Evolutionary conservation across 2,797 vertebrate genomes (phyloP).

Genomic region (Malacoctenus gilli): DNA sequence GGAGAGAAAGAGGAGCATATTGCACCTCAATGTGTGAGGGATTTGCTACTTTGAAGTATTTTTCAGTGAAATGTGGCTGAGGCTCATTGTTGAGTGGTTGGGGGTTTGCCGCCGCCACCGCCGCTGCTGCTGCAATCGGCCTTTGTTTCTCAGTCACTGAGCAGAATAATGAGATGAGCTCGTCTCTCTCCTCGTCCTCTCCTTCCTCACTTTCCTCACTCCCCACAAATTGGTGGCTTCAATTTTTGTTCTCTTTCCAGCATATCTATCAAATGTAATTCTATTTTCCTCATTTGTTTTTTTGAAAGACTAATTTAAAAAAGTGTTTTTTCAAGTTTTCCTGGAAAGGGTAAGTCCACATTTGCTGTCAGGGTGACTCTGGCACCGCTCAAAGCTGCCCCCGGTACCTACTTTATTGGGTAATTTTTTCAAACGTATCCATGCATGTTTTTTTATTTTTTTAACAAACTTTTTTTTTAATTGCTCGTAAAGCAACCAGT

Average conservation of each 20-base stretch:
- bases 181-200: slow-evolving; percentile 19
- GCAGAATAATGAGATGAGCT: slow-evolving; percentile 49
- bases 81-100: slow-evolving; percentile 17
- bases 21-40: slow-evolving; percentile 28
- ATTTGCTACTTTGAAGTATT: slow-evolving; percentile 46
- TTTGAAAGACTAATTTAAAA: too few species aligned
- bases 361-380: too few species aligned
- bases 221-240: slow-evolving; percentile 7
- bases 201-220: slow-evolving; percentile 4
- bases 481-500: too few species aligned
- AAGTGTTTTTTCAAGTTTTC: too few species aligned
- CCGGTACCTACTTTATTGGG: too few species aligned
- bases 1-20: slow-evolving; percentile 11
- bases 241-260: slow-evolving; percentile 6
- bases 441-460: neutral
- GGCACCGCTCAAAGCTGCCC: too few species aligned
- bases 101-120: slow-evolving; percentile 26
- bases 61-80: slow-evolving; percentile 39
- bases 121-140: slow-evolving; percentile 35
- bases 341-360: too few species aligned
- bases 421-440: too few species aligned
- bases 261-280: neutral
- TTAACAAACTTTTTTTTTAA: neutral
- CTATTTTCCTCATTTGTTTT: neutral
- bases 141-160: slow-evolving; percentile 53